Evolutionary conservation across 2,888 invertebrate species (phyloP).

Genomic region (Tupiocoris notatus): DNA sequence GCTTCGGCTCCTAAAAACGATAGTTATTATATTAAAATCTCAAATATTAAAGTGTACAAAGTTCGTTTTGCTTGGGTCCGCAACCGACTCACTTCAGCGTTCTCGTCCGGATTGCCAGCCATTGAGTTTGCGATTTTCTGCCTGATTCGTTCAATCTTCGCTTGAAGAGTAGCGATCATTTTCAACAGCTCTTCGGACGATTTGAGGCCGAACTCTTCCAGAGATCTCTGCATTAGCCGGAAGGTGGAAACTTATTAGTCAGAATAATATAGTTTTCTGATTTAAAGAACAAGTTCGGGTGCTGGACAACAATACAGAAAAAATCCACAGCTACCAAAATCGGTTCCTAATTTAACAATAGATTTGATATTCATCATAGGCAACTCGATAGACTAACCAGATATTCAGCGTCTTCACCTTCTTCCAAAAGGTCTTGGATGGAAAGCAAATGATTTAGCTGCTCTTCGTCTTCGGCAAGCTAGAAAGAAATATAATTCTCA

Average conservation of each 20-base stretch:
- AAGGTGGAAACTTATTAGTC: no score
- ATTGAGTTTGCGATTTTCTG: constrained; percentile 69
- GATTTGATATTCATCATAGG: no score
- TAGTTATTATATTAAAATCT: no score
- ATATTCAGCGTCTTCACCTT: constrained; percentile 71
- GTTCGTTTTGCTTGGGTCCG: no score
- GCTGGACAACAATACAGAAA: no score
- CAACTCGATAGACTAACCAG: no score
- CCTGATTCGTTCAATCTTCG: constrained; percentile 72
- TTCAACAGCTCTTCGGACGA: constrained; percentile 78
- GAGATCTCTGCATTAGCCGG: constrained; percentile 66
- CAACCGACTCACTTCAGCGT: constrained; percentile 51
- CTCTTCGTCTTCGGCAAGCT: constrained; percentile 84
- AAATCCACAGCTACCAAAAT: no score
- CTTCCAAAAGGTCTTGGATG: constrained; percentile 74
- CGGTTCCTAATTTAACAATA: no score
- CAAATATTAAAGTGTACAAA: no score
- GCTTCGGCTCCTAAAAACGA: constrained; percentile 55
- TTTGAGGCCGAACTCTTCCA: constrained; percentile 72
- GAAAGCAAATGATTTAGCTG: constrained; percentile 73
- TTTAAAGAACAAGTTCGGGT: no score
- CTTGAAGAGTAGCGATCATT: constrained; percentile 66
- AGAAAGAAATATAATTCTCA: no score
- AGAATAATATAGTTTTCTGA: no score
- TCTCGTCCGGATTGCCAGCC: constrained; percentile 66